Percentiles rank a stretch among this genome's conserved stretches.
Conservation (phyloP, 1,140 invertebrate species). For the Drosophila serrata region DNA sequence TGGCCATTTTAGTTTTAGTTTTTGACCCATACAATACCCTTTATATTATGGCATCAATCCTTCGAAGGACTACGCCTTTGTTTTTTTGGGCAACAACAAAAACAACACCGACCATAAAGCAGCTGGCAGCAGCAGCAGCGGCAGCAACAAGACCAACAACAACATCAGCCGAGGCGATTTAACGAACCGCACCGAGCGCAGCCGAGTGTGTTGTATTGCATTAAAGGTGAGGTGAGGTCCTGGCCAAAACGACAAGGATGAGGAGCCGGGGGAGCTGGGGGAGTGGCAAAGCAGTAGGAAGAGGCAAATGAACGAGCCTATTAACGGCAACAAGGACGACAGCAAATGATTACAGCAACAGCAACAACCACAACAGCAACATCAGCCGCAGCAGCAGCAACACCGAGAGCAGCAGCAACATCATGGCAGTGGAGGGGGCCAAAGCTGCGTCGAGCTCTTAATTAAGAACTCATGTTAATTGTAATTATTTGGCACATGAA, state of each 20-base stretch:
- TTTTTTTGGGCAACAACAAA: slow-evolving; percentile 20
- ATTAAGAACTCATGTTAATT: slow-evolving; percentile 85
- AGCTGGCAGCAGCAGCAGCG: slow-evolving; percentile 12
- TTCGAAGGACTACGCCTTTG: slow-evolving; percentile 21
- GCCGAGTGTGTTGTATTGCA: slow-evolving; percentile 82
- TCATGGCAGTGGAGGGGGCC: slow-evolving; percentile 16
- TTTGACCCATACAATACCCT: background rate
- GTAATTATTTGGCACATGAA: slow-evolving; percentile 85
- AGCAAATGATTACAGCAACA: slow-evolving; percentile 67
- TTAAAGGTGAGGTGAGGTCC: slow-evolving; percentile 68
- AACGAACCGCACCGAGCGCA: slow-evolving; percentile 80
- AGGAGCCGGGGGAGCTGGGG: background rate
- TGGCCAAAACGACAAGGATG: slow-evolving; percentile 16
- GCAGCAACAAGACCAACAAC: slow-evolving; percentile 5
- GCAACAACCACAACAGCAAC: slow-evolving; percentile 48
- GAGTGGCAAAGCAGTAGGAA: slow-evolving; percentile 11
- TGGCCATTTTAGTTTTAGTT: slow-evolving; percentile 1
- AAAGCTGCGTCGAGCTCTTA: slow-evolving; percentile 73
- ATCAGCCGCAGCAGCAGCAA: slow-evolving; percentile 38
- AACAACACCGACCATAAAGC: slow-evolving; percentile 41
- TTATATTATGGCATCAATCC: background rate
- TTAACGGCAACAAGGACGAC: slow-evolving; percentile 80
- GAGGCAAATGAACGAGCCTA: slow-evolving; percentile 78
- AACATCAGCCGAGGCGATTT: slow-evolving; percentile 60
- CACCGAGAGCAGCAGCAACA: slow-evolving; percentile 24